phyloP scores from a whole-genome alignment of 2,888 invertebrate genomes.

The Tricholauxania praeusta region DNA sequence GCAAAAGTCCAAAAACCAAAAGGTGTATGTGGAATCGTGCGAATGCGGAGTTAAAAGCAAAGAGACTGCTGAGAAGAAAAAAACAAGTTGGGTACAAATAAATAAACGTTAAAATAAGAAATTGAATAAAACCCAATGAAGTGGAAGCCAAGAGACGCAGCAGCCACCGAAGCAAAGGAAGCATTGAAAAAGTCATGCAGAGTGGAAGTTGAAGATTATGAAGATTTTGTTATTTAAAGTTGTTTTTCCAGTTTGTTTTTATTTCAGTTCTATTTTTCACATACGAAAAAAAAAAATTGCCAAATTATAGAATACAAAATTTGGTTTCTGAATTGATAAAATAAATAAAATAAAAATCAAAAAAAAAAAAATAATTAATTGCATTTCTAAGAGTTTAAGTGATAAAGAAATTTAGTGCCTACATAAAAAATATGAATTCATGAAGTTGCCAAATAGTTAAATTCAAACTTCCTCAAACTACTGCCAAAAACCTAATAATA shows the following conservation, averaged over 20 bases:
- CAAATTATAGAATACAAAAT: neutral
- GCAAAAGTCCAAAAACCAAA: neutral
- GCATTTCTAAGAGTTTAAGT: neutral
- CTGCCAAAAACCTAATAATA: neutral
- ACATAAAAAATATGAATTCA: conserved; percentile 14
- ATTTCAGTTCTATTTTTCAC: conserved; percentile 31
- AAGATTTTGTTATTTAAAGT: conserved; percentile 48
- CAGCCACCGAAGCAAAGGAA: conserved; percentile 34
- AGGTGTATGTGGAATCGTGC: conserved; percentile 27
- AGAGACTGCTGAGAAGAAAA: conserved; percentile 6
- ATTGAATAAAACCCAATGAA: conserved; percentile 25
- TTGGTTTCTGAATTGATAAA: neutral
- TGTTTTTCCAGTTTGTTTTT: conserved; percentile 56
- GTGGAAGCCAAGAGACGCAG: conserved; percentile 21
- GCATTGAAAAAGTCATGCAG: conserved; percentile 29
- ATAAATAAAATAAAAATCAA: conserved; percentile 15
- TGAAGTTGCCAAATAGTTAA: conserved; percentile 28
- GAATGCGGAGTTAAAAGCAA: conserved; percentile 23
- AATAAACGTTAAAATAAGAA: conserved; percentile 7
- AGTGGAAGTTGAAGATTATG: conserved; percentile 29
- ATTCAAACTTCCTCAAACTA: neutral
- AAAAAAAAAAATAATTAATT: conserved; percentile 2
- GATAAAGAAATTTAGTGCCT: conserved; percentile 34
- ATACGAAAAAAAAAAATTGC: conserved; percentile 14
- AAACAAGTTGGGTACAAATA: neutral